Percentiles rank a stretch among this genome's conserved stretches.
These are phyloP conservation scores for Vanessa cardui DNA, from an alignment of 2,888 invertebrate species.

Conservation along the genomic window DNA sequence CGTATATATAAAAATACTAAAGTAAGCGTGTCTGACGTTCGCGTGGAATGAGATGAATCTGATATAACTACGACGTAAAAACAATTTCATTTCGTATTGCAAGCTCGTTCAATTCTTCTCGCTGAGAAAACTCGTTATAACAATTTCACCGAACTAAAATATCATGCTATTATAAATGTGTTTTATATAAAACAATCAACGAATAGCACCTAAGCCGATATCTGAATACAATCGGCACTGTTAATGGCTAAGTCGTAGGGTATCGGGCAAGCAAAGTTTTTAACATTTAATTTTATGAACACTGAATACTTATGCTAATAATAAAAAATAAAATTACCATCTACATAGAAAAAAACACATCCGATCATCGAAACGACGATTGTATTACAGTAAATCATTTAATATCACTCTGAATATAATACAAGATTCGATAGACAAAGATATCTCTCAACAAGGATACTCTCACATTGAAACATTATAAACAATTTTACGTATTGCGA, in stretches of 20 bases:
- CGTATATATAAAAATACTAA: constrained; percentile 62
- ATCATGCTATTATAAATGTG: constrained; percentile 15
- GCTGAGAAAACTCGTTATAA: constrained; percentile 6
- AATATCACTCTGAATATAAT: constrained; percentile 72
- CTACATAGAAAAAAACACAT: constrained; percentile 34
- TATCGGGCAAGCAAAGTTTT: constrained; percentile 66
- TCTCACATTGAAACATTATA: constrained; percentile 64
- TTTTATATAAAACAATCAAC: constrained; percentile 50
- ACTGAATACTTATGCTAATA: constrained; percentile 34
- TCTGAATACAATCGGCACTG: constrained; percentile 21
- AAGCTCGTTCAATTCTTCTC: constrained; percentile 32
- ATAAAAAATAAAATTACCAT: constrained; percentile 40
- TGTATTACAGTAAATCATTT: constrained; percentile 31
- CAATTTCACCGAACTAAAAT: constrained; percentile 10
- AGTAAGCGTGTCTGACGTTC: constrained; percentile 56
- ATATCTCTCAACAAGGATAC: constrained; percentile 66
- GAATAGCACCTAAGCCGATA: constrained; percentile 73
- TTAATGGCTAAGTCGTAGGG: constrained; percentile 57
- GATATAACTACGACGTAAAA: constrained; percentile 26
- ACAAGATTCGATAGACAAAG: constrained; percentile 67
- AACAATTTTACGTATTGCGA: constrained; percentile 47
- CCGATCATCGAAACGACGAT: constrained; percentile 16
- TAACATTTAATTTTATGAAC: constrained; percentile 45
- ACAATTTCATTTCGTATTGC: constrained; percentile 22
- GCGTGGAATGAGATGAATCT: constrained; percentile 60